These are phyloP conservation scores for Troides oblongomaculatus DNA, from an alignment of 2,888 invertebrate genomes.

Conservation along the genomic window DNA sequence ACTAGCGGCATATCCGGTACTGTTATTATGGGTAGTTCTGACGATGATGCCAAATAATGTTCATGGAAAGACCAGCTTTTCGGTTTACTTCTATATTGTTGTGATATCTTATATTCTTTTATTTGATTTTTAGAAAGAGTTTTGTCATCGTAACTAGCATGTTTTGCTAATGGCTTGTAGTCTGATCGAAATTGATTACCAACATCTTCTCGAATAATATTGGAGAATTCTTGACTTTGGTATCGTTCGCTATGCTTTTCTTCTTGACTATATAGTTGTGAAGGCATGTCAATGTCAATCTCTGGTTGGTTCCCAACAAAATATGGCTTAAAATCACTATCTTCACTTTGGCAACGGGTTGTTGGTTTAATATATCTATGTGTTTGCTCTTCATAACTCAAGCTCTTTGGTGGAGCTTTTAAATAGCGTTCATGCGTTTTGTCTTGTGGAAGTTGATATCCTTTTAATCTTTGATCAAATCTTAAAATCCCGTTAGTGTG, in stretches of 20 bases:
- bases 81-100: slow-evolving; percentile 78
- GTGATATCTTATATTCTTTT: slow-evolving; percentile 81
- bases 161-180: slow-evolving; percentile 81
- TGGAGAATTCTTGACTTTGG: slow-evolving; percentile 83
- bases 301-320: slow-evolving; percentile 71
- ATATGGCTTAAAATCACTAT: slow-evolving; percentile 71
- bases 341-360: slow-evolving; percentile 81
- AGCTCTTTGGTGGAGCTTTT: slow-evolving; percentile 71
- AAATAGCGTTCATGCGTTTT: slow-evolving; percentile 60
- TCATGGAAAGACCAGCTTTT: slow-evolving; percentile 84
- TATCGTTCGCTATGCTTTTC: slow-evolving; percentile 83
- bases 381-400: slow-evolving; percentile 72
- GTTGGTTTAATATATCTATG: slow-evolving; percentile 74
- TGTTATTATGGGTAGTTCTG: slow-evolving; percentile 76
- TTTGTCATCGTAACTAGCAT: slow-evolving; percentile 83
- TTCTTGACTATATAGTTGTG: slow-evolving; percentile 80
- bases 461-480: slow-evolving; percentile 64
- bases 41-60: slow-evolving; percentile 79
- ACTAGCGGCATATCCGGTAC: slow-evolving; percentile 77
- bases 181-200: slow-evolving; percentile 72
- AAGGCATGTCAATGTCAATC: slow-evolving; percentile 79
- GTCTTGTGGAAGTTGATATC: slow-evolving; percentile 52
- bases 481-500: slow-evolving; percentile 64
- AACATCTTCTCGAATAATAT: slow-evolving; percentile 64
- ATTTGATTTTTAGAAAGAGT: slow-evolving; percentile 83